These are phyloP conservation scores for Drosophila macrospina DNA, from an alignment of 2,888 invertebrate genomes.

Conservation along the genomic window DNA sequence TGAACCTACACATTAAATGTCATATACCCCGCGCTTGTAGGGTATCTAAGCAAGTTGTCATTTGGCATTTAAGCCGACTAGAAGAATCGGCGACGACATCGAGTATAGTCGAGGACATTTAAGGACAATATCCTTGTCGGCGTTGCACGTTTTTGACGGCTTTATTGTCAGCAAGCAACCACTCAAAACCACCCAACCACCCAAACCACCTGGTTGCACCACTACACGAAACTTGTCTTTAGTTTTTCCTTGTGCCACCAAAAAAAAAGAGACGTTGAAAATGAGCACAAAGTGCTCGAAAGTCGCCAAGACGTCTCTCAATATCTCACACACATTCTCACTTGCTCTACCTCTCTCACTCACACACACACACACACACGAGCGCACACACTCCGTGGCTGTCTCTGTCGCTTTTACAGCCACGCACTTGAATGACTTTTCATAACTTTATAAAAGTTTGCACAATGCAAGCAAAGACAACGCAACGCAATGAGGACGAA, in stretches of 20 bases:
- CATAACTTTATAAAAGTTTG: constrained; percentile 77
- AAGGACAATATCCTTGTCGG: constrained; percentile 54
- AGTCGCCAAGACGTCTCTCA: constrained; percentile 66
- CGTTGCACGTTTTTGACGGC: constrained; percentile 73
- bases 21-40: neutral
- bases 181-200: constrained; percentile 18
- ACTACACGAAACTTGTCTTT: constrained; percentile 32
- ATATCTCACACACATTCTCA: constrained; percentile 27
- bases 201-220: constrained; percentile 3
- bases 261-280: constrained; percentile 44
- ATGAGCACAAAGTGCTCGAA: constrained; percentile 77
- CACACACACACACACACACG: no score
- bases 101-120: constrained; percentile 44
- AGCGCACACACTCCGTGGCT: constrained; percentile 9
- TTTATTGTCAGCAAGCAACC: constrained; percentile 65
- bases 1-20: no score
- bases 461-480: constrained; percentile 58
- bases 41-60: constrained; percentile 55
- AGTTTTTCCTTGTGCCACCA: constrained; percentile 33
- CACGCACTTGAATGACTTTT: constrained; percentile 78
- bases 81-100: constrained; percentile 32
- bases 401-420: constrained; percentile 48
- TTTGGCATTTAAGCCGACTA: constrained; percentile 49
- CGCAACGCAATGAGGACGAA: constrained; percentile 15
- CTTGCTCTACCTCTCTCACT: neutral